phyloP scores from a whole-genome alignment of 2,113 vertebrate genomes.

The Carassius auratus region DNA sequence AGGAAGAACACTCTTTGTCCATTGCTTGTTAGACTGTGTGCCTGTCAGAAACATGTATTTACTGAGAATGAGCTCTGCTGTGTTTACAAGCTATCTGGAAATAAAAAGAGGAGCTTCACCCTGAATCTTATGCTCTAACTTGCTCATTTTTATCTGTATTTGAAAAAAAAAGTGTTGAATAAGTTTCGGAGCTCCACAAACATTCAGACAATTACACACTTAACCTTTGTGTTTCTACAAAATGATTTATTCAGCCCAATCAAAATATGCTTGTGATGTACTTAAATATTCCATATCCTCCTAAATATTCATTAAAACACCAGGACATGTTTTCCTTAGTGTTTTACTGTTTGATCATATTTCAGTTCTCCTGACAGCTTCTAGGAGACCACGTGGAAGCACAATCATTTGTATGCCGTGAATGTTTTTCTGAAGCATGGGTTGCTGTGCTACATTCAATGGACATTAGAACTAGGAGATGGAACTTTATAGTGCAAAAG shows the following conservation, averaged over 20 bases:
- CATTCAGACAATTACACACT: not conserved
- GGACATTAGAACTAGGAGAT: not conserved
- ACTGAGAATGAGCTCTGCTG: not conserved
- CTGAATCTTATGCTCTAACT: not conserved
- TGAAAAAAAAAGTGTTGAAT: not conserved
- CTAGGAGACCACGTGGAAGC: not conserved
- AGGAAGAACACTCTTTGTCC: too few species aligned
- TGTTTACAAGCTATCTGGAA: constrained; percentile 48
- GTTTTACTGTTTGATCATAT: constrained; percentile 5
- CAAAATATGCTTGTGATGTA: not conserved
- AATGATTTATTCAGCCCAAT: not conserved
- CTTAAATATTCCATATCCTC: too few species aligned
- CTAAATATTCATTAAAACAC: not conserved
- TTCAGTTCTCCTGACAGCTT: constrained; percentile 9
- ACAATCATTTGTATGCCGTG: not conserved
- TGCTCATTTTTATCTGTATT: not conserved
- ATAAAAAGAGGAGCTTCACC: not conserved
- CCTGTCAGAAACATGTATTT: not conserved
- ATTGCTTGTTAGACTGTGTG: not conserved
- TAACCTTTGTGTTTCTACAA: not conserved
- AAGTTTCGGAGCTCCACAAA: not conserved
- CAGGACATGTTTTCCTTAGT: not conserved
- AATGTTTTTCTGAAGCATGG: not conserved
- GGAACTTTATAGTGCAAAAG: not conserved
- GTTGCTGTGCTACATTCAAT: not conserved